Evolutionary conservation across 2,888 invertebrate genomes (phyloP).

Genomic region (Leucophenga maculata): DNA sequence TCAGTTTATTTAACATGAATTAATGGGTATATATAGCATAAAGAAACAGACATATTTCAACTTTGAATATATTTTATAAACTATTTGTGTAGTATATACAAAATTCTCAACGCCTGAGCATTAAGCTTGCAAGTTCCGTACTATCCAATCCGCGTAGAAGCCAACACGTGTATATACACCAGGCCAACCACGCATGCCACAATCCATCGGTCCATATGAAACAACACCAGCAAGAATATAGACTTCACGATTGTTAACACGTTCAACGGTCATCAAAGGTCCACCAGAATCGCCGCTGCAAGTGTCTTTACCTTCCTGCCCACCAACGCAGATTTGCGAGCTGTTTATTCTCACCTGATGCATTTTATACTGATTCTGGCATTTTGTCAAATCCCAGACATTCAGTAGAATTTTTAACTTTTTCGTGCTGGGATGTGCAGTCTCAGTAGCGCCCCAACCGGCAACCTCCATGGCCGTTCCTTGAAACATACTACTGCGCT

Average conservation of each 20-base stretch:
- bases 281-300: conserved; percentile 79
- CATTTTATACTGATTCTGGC: conserved; percentile 73
- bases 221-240: conserved; percentile 76
- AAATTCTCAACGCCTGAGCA: neutral
- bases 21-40: too few relatives aligned
- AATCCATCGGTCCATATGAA: conserved; percentile 77
- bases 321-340: conserved; percentile 76
- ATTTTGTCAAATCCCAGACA: conserved; percentile 72
- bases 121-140: conserved; percentile 59
- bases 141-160: conserved; percentile 76
- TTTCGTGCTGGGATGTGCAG: conserved; percentile 72
- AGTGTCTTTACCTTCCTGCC: conserved; percentile 73
- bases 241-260: conserved; percentile 71
- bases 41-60: too few relatives aligned
- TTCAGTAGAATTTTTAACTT: conserved; percentile 75
- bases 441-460: conserved; percentile 79
- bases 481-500: conserved; percentile 66
- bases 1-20: too few relatives aligned
- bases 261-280: conserved; percentile 74
- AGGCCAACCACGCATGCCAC: conserved; percentile 76
- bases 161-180: conserved; percentile 78
- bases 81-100: too few relatives aligned
- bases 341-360: conserved; percentile 71
- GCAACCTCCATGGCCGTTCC: conserved; percentile 74
- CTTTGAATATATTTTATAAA: too few relatives aligned